phyloP scores from a whole-genome alignment of 2,888 invertebrate species.

The Cheilosia scutellata region DNA sequence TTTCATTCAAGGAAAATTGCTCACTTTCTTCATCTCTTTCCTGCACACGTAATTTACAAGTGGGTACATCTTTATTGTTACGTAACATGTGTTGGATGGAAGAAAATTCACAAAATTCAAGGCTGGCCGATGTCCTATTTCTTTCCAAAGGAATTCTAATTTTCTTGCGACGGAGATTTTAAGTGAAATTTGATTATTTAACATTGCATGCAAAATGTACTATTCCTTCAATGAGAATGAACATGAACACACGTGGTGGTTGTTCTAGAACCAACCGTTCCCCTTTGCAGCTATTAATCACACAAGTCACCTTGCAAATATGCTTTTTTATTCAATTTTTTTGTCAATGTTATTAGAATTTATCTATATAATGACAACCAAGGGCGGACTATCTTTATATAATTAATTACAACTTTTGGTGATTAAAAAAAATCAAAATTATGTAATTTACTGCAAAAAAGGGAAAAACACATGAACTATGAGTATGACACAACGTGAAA shows the following conservation, averaged over 20 bases:
- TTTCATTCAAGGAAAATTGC: conserved; percentile 51
- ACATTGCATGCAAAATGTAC: conserved; percentile 20
- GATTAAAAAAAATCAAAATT: conserved; percentile 18
- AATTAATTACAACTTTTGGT: conserved; percentile 17
- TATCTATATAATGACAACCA: conserved; percentile 22
- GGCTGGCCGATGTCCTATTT: conserved; percentile 24
- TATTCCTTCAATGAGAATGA: conserved; percentile 18
- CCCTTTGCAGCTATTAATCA: conserved; percentile 9
- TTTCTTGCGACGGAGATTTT: not conserved
- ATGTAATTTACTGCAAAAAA: conserved; percentile 55
- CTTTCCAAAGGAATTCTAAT: not conserved
- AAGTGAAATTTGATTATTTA: not conserved
- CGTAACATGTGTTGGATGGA: conserved; percentile 49
- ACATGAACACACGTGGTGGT: conserved; percentile 52
- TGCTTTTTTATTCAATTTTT: conserved; percentile 1
- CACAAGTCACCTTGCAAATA: not conserved
- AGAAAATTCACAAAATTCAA: conserved; percentile 50
- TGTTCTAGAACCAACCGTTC: conserved; percentile 41
- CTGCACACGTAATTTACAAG: conserved; percentile 28
- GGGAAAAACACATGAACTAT: conserved; percentile 6
- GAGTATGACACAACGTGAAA: not conserved
- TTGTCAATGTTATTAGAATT: conserved; percentile 4
- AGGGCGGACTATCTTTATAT: conserved; percentile 42
- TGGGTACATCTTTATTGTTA: conserved; percentile 38
- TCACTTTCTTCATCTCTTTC: conserved; percentile 35